Evolutionary conservation across 2,888 invertebrate genomes (phyloP).

Genomic region (Torymus auratus): DNA sequence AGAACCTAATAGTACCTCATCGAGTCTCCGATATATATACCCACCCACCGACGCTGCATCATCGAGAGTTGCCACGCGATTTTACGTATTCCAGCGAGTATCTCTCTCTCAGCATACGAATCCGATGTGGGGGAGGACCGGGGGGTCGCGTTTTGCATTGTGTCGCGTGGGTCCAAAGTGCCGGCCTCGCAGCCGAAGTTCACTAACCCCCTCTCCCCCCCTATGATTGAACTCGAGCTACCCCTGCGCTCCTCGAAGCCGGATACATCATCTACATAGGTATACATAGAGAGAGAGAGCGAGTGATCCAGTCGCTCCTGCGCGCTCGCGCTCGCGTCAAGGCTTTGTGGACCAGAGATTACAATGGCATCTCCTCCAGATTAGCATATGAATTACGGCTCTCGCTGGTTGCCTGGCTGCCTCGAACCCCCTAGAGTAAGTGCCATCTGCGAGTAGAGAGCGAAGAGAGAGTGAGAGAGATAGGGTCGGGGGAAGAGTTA

Average conservation of each 20-base stretch:
- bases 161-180: constrained; percentile 45
- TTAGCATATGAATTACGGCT: constrained; percentile 76
- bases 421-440: constrained; percentile 15
- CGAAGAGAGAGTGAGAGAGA: too few species aligned
- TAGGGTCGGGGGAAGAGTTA: constrained; percentile 40
- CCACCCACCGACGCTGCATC: too few species aligned
- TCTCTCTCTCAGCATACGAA: too few species aligned
- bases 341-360: constrained; percentile 76
- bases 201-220: constrained; percentile 63
- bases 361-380: constrained; percentile 76
- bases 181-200: constrained; percentile 64
- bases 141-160: constrained; percentile 42
- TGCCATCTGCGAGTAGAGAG: constrained; percentile 41
- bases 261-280: constrained; percentile 69
- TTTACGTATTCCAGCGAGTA: too few species aligned
- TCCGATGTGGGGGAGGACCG: constrained; percentile 34
- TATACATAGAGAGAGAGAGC: constrained; percentile 59
- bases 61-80: too few species aligned
- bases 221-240: constrained; percentile 68
- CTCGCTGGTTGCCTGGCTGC: constrained; percentile 22
- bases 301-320: background rate
- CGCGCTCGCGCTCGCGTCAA: constrained; percentile 71
- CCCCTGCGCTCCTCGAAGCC: constrained; percentile 46
- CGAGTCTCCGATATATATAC: too few species aligned
- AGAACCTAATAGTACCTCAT: too few species aligned